These are phyloP conservation scores for Anastrepha obliqua DNA, from an alignment of 1,140 invertebrate species.

Conservation along the genomic window DNA sequence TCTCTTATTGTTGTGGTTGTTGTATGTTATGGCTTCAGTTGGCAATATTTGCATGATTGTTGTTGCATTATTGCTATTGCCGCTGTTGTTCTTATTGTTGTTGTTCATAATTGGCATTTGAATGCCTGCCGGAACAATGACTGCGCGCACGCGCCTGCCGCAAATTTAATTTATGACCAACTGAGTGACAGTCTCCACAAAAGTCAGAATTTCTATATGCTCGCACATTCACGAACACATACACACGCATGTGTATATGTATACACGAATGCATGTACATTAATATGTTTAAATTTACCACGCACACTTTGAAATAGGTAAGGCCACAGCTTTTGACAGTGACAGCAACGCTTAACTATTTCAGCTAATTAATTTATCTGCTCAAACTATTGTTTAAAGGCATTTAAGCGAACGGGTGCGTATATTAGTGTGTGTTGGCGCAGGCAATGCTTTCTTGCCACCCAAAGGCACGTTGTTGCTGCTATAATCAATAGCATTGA, in stretches of 20 bases:
- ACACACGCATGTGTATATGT: too few species aligned
- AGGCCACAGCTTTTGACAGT: not conserved
- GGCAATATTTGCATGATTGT: not conserved
- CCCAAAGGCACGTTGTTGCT: not conserved
- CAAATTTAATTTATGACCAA: constrained; percentile 49
- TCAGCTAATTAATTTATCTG: constrained; percentile 50
- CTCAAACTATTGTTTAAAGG: constrained; percentile 22
- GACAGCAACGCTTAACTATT: constrained; percentile 37
- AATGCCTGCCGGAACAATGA: constrained; percentile 40
- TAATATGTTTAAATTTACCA: too few species aligned
- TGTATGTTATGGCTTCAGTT: not conserved
- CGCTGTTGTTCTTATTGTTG: not conserved
- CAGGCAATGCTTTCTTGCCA: not conserved
- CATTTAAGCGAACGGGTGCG: not conserved
- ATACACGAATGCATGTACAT: too few species aligned
- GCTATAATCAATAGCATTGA: not conserved
- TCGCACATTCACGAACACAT: not conserved
- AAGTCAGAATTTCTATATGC: not conserved
- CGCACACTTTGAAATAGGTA: too few species aligned
- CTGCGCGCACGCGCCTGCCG: not conserved
- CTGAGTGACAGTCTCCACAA: not conserved
- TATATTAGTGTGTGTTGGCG: not conserved
- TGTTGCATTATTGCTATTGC: not conserved
- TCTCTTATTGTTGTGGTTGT: not conserved
- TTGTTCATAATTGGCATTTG: constrained; percentile 47